Base-by-base conservation (phyloP, 1,140 invertebrate genomes). In the Sminthurides bifidus region DNA sequence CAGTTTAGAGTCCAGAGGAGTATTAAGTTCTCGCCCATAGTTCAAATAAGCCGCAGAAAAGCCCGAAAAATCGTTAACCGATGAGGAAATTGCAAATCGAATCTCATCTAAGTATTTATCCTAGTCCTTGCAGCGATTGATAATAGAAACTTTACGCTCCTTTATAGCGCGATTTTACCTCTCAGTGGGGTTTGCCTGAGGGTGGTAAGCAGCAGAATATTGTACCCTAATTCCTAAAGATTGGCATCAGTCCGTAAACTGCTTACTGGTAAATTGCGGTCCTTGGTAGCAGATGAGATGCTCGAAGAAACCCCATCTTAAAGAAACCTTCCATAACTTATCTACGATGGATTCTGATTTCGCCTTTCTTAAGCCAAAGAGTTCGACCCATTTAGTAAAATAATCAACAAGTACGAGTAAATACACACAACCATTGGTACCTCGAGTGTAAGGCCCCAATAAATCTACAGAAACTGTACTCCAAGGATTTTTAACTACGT, bases 61-160 rank as follows among this genome's bases (percentile, higher is more conserved):
- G 1, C 61, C 49, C n/a, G 68, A 74, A 1, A 66, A 57, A 8
- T 66, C 57, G 54, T 70, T 58, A 4, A 63, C 58, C 0, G 68
- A 69, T 2, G 71, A 68, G 26, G 73, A 73, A 53, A 71, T 67
- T 0, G 71, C 71, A 57, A 72, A 74, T 0, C 64, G 56, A 2
- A 75, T 62, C 24, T 69, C 66, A 0, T 66, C 54, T 3, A 75
- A 51, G 8, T 68, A 52, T 1, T 57, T 37, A 37, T 70, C 62
- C 70, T 69, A 74, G 29, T 48, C 27, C 24, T 29, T 23, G 3
- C 26, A 30, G 10, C 19, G 10, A 6, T 24, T 14, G 3, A 54
- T 33, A 1, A 48, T 26, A 0, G 71, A 68, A 0, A 65, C 52
- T 1, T 61, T 56, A 19, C 45, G 45, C 1, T 50, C 30, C 51